Evolutionary conservation across 1,140 invertebrate genomes (phyloP).

Genomic region (Harpegnathos saltator): DNA sequence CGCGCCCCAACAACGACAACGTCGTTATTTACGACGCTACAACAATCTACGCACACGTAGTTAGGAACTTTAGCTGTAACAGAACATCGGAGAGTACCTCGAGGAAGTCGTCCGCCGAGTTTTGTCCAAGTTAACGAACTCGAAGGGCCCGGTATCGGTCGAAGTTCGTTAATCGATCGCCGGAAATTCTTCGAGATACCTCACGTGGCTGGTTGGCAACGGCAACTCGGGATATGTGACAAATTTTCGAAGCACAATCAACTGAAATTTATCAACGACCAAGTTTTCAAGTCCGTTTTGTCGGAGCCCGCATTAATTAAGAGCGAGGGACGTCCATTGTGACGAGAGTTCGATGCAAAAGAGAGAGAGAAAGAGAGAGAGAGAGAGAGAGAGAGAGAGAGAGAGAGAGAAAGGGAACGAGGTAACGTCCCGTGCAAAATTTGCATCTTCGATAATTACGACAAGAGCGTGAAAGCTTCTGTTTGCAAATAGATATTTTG

Average conservation of each 20-base stretch:
- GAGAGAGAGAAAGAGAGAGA: background rate
- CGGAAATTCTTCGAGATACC: constrained; percentile 48
- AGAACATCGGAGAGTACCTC: constrained; percentile 30
- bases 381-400: background rate
- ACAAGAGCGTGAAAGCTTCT: background rate
- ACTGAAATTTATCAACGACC: background rate
- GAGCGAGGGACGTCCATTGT: background rate
- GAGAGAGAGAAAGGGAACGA: background rate
- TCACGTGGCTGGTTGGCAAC: background rate
- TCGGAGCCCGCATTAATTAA: background rate
- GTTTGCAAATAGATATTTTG: background rate
- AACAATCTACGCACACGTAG: constrained; percentile 50
- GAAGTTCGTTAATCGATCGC: constrained; percentile 55
- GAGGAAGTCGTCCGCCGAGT: constrained; percentile 34
- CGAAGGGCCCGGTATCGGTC: constrained; percentile 1
- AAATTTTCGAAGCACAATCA: constrained; percentile 42
- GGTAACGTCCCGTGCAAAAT: no score
- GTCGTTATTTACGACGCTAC: constrained; percentile 28
- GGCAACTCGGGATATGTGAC: constrained; percentile 28
- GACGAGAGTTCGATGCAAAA: background rate
- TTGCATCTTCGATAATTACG: background rate
- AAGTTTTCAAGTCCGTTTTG: background rate
- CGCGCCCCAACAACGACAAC: constrained; percentile 21
- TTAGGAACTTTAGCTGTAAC: constrained; percentile 39
- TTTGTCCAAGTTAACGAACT: constrained; percentile 57